Evolutionary conservation across 2,888 invertebrate species (phyloP).

Genomic region (Caenorhabditis sp.): DNA sequence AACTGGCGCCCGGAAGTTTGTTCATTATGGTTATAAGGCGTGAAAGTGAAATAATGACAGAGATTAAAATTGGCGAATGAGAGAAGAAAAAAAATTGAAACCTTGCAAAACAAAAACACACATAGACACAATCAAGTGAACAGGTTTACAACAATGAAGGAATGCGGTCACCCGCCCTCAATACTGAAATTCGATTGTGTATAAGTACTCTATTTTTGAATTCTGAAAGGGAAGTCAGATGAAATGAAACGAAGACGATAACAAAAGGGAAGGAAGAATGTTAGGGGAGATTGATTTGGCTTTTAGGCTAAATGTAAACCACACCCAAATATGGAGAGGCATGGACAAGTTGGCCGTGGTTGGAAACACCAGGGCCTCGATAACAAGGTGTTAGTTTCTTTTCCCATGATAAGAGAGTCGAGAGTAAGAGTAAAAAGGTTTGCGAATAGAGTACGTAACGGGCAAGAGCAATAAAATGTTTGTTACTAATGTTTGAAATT

Average conservation of each 20-base stretch:
- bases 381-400: slow-evolving; percentile 53
- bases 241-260: neutral
- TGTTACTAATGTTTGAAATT: slow-evolving; percentile 5
- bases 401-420: slow-evolving; percentile 53
- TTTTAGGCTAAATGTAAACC: slow-evolving; percentile 39
- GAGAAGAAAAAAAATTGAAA: slow-evolving; percentile 36
- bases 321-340: slow-evolving; percentile 34
- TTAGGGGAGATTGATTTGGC: slow-evolving; percentile 18
- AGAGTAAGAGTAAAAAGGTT: slow-evolving; percentile 10
- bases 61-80: slow-evolving; percentile 31
- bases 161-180: slow-evolving; percentile 27
- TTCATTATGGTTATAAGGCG: slow-evolving; percentile 16
- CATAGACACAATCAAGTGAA: slow-evolving; percentile 58
- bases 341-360: slow-evolving; percentile 21
- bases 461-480: slow-evolving; percentile 19
- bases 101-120: slow-evolving; percentile 51
- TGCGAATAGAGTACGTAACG: neutral
- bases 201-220: slow-evolving; percentile 16
- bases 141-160: slow-evolving; percentile 54
- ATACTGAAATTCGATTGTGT: slow-evolving; percentile 19
- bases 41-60: neutral
- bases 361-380: slow-evolving; percentile 25
- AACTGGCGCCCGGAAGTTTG: slow-evolving; percentile 44
- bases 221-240: slow-evolving; percentile 1
- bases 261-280: neutral